phyloP scores from a whole-genome alignment of 2,888 invertebrate genomes.

The Spicauda simplicius region DNA sequence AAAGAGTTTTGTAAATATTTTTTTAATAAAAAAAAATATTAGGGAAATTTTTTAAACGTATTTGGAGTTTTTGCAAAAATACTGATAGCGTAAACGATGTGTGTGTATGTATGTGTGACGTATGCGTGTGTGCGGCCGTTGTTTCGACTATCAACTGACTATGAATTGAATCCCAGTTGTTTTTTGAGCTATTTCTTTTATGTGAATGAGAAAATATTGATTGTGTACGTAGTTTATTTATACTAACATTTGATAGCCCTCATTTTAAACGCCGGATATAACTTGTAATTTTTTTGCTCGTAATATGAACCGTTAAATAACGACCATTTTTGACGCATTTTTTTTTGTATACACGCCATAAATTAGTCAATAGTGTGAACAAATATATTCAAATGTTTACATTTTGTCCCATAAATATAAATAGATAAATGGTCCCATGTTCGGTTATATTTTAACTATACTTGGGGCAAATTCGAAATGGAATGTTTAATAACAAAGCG shows the following conservation, averaged over 20 bases:
- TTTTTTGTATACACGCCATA: not conserved
- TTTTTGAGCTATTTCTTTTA: not conserved
- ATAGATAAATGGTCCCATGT: too few relatives aligned
- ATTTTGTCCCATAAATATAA: too few relatives aligned
- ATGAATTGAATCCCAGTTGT: slow-evolving; percentile 15
- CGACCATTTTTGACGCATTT: not conserved
- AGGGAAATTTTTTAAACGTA: slow-evolving; percentile 57
- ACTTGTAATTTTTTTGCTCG: not conserved
- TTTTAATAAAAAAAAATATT: slow-evolving; percentile 54
- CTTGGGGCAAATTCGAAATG: too few relatives aligned
- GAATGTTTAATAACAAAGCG: too few relatives aligned
- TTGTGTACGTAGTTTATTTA: slow-evolving; percentile 1
- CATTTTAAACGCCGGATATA: not conserved
- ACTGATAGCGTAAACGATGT: slow-evolving; percentile 47
- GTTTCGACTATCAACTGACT: not conserved
- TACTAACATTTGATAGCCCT: not conserved
- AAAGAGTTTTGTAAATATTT: slow-evolving; percentile 68
- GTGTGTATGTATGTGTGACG: slow-evolving; percentile 44
- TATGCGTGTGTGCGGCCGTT: slow-evolving; percentile 2
- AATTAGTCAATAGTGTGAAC: not conserved
- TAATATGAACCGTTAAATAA: not conserved
- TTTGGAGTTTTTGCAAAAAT: slow-evolving; percentile 55
- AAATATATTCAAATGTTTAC: not conserved
- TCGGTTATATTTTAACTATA: too few relatives aligned
- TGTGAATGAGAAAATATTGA: not conserved